Percentiles rank a stretch among this genome's conserved stretches.
Evolutionary conservation across 2,888 invertebrate genomes (phyloP).

Genomic region (Caenorhabditis sp.): DNA sequence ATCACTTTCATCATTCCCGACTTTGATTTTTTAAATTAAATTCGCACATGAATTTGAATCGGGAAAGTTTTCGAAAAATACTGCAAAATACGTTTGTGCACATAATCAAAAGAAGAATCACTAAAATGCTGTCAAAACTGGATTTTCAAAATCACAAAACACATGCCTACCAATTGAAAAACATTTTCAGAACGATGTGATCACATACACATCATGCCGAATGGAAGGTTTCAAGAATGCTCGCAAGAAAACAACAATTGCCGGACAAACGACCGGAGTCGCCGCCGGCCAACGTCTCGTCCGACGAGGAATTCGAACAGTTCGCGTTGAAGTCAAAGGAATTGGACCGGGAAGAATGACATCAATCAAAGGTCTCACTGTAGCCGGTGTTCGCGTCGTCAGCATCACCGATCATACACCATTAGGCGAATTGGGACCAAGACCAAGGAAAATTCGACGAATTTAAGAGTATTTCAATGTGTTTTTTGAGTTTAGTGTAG

Average conservation of each 20-base stretch:
- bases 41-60: too few species aligned
- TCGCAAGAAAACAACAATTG: slow-evolving; percentile 93
- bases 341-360: slow-evolving; percentile 77
- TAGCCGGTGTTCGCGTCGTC: slow-evolving; percentile 87
- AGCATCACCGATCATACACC: slow-evolving; percentile 91
- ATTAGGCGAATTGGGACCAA: slow-evolving; percentile 81
- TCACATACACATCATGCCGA: slow-evolving; percentile 75
- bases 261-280: slow-evolving; percentile 89
- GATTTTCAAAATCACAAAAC: not conserved
- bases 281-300: slow-evolving; percentile 76
- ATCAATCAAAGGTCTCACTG: slow-evolving; percentile 89
- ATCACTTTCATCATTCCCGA: too few species aligned
- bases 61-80: too few species aligned
- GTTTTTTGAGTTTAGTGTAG: slow-evolving; percentile 5
- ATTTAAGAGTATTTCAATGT: slow-evolving; percentile 75
- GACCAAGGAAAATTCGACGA: slow-evolving; percentile 85
- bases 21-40: too few species aligned
- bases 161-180: not conserved
- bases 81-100: not conserved
- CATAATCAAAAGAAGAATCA: not conserved
- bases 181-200: slow-evolving; percentile 49
- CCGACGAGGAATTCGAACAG: slow-evolving; percentile 70
- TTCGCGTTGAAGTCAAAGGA: slow-evolving; percentile 71
- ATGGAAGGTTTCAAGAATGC: slow-evolving; percentile 93
- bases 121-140: too few species aligned